These are phyloP conservation scores for Hyles vespertilio DNA, from an alignment of 1,140 invertebrate genomes.

Conservation along the genomic window DNA sequence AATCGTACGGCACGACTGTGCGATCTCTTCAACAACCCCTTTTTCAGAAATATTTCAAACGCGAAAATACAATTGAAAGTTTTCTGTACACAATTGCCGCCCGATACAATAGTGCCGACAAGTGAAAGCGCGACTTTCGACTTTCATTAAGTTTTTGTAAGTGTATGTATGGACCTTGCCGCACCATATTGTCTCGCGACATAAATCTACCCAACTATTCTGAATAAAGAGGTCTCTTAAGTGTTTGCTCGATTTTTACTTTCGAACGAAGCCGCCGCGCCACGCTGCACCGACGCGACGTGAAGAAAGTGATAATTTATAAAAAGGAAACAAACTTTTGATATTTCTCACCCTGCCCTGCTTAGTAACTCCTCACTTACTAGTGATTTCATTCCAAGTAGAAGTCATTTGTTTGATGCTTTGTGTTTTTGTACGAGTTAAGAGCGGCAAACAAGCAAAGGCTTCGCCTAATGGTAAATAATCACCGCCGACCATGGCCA, in stretches of 20 bases:
- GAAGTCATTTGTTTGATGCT: no score
- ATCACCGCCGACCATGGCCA: no score
- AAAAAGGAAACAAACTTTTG: not conserved
- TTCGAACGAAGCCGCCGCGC: constrained; percentile 10
- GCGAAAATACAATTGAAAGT: constrained; percentile 24
- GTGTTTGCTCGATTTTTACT: constrained; percentile 33
- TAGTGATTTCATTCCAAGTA: no score
- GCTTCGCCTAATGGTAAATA: no score
- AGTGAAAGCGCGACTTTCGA: constrained; percentile 73
- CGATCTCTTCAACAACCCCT: constrained; percentile 16
- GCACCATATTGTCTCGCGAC: constrained; percentile 67
- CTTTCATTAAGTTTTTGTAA: constrained; percentile 71
- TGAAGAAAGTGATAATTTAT: constrained; percentile 13
- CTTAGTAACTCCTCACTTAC: no score
- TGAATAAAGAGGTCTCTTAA: constrained; percentile 30
- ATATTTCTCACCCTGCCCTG: not conserved
- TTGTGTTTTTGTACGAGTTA: no score
- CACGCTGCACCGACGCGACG: not conserved
- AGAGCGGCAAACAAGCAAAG: no score
- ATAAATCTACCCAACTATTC: constrained; percentile 46
- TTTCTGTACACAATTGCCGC: constrained; percentile 24
- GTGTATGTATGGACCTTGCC: constrained; percentile 56
- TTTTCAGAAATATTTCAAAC: constrained; percentile 28
- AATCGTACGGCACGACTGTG: no score
- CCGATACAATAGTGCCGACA: constrained; percentile 57